phyloP scores from a whole-genome alignment of 2,888 invertebrate species.

The Prenolepis imparis region DNA sequence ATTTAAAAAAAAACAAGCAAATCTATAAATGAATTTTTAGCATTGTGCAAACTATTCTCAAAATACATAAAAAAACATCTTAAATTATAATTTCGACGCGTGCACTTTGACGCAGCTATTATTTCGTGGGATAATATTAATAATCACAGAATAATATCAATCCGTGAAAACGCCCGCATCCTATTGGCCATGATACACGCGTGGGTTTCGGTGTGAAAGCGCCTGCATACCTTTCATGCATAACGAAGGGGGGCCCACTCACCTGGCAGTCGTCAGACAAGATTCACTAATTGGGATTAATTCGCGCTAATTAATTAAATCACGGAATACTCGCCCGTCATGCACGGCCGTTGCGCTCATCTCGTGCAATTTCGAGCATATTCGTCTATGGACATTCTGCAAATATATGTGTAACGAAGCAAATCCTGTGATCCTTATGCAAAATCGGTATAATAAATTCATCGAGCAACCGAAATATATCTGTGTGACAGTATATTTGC shows the following conservation, averaged over 20 bases:
- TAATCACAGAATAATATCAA: slow-evolving; percentile 11
- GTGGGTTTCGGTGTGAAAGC: slow-evolving; percentile 64
- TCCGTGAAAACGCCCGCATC: background rate
- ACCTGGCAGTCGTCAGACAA: slow-evolving; percentile 76
- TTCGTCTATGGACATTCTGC: slow-evolving; percentile 32
- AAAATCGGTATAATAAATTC: slow-evolving; percentile 42
- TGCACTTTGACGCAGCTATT: background rate
- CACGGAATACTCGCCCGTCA: slow-evolving; percentile 74
- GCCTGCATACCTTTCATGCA: slow-evolving; percentile 65
- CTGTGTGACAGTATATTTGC: background rate
- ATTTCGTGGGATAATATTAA: slow-evolving; percentile 5
- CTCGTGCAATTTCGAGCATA: slow-evolving; percentile 43
- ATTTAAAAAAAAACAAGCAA: background rate
- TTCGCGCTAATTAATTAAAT: slow-evolving; percentile 83
- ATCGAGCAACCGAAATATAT: slow-evolving; percentile 3
- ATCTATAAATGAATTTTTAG: background rate
- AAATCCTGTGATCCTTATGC: slow-evolving; percentile 9
- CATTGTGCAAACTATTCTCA: background rate
- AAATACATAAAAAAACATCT: background rate
- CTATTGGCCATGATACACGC: slow-evolving; percentile 4
- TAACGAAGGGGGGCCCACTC: slow-evolving; percentile 73
- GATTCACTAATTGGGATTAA: slow-evolving; percentile 83
- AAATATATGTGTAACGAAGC: slow-evolving; percentile 36
- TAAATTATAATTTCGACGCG: background rate
- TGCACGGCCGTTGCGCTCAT: slow-evolving; percentile 43